Base-by-base conservation (phyloP, 2,888 invertebrate genomes). In the Cosmia trapezina region DNA sequence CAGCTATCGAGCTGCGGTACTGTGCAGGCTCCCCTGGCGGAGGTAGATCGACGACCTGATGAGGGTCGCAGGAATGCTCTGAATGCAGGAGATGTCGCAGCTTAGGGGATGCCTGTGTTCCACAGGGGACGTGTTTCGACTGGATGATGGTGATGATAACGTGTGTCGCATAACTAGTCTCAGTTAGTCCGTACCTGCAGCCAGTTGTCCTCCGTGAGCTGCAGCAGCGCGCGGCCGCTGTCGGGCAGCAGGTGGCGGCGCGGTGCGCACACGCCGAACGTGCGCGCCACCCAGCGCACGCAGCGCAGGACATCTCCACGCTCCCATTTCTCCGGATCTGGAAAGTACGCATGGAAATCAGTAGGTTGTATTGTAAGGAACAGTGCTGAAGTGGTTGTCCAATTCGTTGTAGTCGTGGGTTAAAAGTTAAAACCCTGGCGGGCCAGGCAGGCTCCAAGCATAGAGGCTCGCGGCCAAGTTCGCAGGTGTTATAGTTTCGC, bases 171-270 rank as follows among this genome's bases (percentile, higher is more conserved):
- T 8, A 47, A 12, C 45, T 12, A 19, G 0, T 33, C 11, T 28
- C 19, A 33, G 3, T 5, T 33, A 33, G n/a, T 53, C 51, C n/a
- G n/a, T 53, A 63, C 95, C 91, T 93, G 92, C 49, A 93, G 89
- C 93, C 96, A 96, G 83, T 97, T 94, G 6, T 97, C 96, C 59
- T 96, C 94, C n/a, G 96, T 94, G 91, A 98, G 96, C 22, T 89
- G 90, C 76, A 96, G 93, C 86, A 97, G 93, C 67, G 92, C 94
- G 11, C 80, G 82, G 19, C 97, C 97, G 56, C 90, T 83, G 84
- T 81, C 83, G 2, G 97, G 97, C 91, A 97, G 95, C 88, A 94
- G 93, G 83, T 94, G 93, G 2, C 91, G 83, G 59, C 95, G 93
- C 70, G 96, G 96, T 60, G 94, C 93, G 37, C 93, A 93, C 87